phyloP scores from a whole-genome alignment of 2,888 invertebrate species.

The Lasioglossum oenotherae region DNA sequence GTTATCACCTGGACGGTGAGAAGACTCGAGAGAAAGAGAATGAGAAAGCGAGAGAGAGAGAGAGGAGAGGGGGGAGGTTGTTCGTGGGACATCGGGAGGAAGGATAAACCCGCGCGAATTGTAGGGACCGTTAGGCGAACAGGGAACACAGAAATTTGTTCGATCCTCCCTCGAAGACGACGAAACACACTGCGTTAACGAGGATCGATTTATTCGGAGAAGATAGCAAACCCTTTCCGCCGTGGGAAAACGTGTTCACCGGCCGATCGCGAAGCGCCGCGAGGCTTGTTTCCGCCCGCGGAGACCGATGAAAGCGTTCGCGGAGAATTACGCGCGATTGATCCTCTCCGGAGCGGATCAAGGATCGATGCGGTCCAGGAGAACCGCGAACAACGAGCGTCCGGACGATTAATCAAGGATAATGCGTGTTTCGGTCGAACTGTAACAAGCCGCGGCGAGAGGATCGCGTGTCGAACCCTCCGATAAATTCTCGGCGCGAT shows the following conservation, averaged over 20 bases:
- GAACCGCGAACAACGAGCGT: not conserved
- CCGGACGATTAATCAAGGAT: constrained; percentile 34
- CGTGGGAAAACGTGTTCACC: constrained; percentile 24
- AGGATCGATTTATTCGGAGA: constrained; percentile 56
- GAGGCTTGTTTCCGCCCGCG: not conserved
- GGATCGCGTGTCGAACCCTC: constrained; percentile 6
- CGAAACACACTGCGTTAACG: constrained; percentile 55
- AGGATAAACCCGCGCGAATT: constrained; percentile 51
- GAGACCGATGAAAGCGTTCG: constrained; percentile 10
- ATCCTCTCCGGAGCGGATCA: not conserved
- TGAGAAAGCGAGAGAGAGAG: too few relatives aligned
- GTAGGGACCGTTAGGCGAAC: constrained; percentile 61
- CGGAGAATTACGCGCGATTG: not conserved
- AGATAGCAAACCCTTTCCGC: not conserved
- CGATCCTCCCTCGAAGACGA: not conserved
- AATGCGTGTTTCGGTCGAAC: constrained; percentile 21
- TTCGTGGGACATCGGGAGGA: not conserved
- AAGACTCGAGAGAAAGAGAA: constrained; percentile 7
- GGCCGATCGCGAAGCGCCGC: not conserved
- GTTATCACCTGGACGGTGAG: constrained; percentile 59
- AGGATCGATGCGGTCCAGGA: not conserved
- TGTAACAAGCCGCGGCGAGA: constrained; percentile 11
- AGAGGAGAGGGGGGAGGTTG: not conserved
- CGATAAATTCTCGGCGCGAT: constrained; percentile 42
- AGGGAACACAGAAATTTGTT: not conserved